These are phyloP conservation scores for Spodoptera exigua DNA, from an alignment of 2,888 invertebrate species.

Conservation along the genomic window DNA sequence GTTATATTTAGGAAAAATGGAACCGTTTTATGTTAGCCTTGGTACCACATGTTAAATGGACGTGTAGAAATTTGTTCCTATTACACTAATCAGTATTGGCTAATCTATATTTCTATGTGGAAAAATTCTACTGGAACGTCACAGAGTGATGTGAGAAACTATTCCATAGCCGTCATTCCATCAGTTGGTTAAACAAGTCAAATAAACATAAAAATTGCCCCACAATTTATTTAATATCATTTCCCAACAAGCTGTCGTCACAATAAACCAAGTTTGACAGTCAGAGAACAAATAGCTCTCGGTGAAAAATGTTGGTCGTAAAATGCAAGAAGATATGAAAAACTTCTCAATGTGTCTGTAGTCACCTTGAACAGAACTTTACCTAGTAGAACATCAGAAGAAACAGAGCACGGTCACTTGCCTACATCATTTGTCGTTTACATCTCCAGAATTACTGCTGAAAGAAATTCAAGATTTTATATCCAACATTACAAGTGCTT, in stretches of 20 bases:
- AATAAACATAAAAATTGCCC: no score
- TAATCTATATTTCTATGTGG: no score
- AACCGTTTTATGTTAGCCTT: no score
- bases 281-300: neutral
- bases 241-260: no score
- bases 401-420: slow-evolving; percentile 4
- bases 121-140: neutral
- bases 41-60: no score
- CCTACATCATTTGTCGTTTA: slow-evolving; percentile 14
- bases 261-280: neutral
- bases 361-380: neutral
- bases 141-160: neutral
- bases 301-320: neutral
- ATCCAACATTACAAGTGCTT: slow-evolving; percentile 6
- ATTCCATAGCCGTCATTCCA: no score
- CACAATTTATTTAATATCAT: no score
- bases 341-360: slow-evolving; percentile 3
- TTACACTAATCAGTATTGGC: no score
- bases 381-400: slow-evolving; percentile 10
- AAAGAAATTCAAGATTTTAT: slow-evolving; percentile 11
- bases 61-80: no score
- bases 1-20: neutral
- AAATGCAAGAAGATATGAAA: slow-evolving; percentile 3
- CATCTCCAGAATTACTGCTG: slow-evolving; percentile 15
- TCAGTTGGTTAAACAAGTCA: no score